Percentiles rank a stretch among this genome's conserved stretches.
phyloP scores from a whole-genome alignment of 2,888 invertebrate species.

The Cyclophora albipunctata region DNA sequence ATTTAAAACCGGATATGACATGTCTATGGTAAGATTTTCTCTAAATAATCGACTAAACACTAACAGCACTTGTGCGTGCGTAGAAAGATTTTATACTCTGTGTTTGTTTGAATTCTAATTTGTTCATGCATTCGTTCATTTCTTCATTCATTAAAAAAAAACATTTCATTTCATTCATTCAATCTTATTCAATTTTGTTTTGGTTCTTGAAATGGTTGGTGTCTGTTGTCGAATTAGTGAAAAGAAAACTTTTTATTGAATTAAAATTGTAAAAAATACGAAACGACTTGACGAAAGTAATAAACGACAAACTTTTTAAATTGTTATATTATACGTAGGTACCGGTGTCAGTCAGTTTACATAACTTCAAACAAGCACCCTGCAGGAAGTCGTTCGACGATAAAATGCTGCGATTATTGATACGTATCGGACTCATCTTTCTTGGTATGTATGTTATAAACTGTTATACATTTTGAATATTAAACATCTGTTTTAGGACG shows the following conservation, averaged over 20 bases:
- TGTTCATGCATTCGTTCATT: neutral
- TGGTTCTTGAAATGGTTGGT: too few species aligned
- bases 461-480: neutral
- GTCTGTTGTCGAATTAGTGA: too few species aligned
- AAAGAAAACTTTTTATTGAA: too few species aligned
- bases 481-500: neutral
- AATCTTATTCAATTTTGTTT: too few species aligned
- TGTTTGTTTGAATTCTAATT: neutral
- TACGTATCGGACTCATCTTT: slow-evolving; percentile 40
- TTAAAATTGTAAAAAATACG: too few species aligned
- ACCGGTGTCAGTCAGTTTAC: too few species aligned
- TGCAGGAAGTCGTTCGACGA: slow-evolving; percentile 30
- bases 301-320: too few species aligned
- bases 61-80: neutral
- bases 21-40: slow-evolving; percentile 6
- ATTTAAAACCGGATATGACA: slow-evolving; percentile 24
- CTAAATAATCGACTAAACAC: neutral
- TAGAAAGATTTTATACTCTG: neutral
- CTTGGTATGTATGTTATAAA: slow-evolving; percentile 38
- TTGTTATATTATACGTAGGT: too few species aligned
- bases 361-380: slow-evolving; percentile 15
- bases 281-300: too few species aligned
- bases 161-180: neutral
- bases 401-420: slow-evolving; percentile 42
- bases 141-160: neutral